Conservation (phyloP, 2,888 invertebrate genomes). For the Tenthredo mesomela region DNA sequence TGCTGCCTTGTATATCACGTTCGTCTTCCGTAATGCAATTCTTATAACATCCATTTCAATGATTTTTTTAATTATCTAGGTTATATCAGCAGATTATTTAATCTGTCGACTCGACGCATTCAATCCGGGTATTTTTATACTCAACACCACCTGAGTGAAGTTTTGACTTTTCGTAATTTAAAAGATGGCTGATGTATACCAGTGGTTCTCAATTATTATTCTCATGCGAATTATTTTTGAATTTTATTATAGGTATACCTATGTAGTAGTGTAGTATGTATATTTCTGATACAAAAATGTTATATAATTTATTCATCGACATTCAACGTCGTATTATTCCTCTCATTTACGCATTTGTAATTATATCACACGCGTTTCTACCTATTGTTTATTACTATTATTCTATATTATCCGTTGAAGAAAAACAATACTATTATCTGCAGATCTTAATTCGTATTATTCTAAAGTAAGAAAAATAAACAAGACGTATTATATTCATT, state of each 20-base stretch:
- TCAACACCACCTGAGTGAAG: slow-evolving; percentile 20
- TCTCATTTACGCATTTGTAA: background rate
- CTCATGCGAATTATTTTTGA: background rate
- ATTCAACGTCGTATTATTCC: background rate
- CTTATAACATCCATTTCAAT: slow-evolving; percentile 71
- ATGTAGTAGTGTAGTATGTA: too few relatives aligned
- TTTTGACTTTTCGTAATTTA: slow-evolving; percentile 32
- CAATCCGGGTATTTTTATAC: slow-evolving; percentile 30
- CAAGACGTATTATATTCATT: background rate
- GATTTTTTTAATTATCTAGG: background rate
- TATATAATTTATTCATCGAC: background rate
- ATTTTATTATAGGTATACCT: background rate
- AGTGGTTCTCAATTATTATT: background rate
- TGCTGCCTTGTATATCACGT: slow-evolving; percentile 69
- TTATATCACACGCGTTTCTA: background rate
- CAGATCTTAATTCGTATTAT: background rate
- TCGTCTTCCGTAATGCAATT: slow-evolving; percentile 69
- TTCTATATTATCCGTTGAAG: background rate
- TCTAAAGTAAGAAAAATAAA: background rate
- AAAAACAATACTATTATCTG: background rate
- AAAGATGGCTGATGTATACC: background rate
- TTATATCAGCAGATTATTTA: background rate
- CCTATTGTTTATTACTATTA: background rate
- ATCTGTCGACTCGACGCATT: background rate
- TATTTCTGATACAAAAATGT: background rate